A percentile compares a stretch with the other conserved stretches of the same genome.
These are phyloP conservation scores for Epirrhoe tristata DNA, from an alignment of 2,888 invertebrate genomes.

Conservation along the genomic window DNA sequence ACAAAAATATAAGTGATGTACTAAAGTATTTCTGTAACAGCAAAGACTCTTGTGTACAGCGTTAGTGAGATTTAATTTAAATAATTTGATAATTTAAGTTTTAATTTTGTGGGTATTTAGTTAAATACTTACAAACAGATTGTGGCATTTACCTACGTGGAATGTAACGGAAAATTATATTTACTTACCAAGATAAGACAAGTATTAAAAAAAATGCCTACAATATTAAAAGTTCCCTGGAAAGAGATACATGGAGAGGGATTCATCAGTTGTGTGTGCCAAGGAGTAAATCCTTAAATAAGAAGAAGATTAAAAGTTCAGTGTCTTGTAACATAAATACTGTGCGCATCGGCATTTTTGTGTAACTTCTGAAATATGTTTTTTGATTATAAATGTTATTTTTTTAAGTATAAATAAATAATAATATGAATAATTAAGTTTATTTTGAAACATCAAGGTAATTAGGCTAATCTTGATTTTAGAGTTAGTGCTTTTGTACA, in stretches of 20 bases:
- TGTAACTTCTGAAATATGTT: not conserved
- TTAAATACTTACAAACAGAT: too few species aligned
- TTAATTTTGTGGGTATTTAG: not conserved
- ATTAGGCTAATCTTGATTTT: not conserved
- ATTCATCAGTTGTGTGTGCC: too few species aligned
- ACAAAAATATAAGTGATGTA: not conserved
- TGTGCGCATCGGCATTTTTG: too few species aligned
- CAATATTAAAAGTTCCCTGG: too few species aligned
- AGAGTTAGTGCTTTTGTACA: conserved; percentile 17
- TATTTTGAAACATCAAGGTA: not conserved
- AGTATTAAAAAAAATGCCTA: too few species aligned
- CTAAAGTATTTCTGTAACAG: conserved; percentile 1
- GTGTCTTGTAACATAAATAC: too few species aligned
- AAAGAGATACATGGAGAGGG: too few species aligned
- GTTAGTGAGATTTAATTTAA: conserved; percentile 52
- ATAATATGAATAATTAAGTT: not conserved
- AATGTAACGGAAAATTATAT: not conserved
- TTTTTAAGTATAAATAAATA: not conserved
- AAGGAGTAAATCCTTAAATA: too few species aligned
- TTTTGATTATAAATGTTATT: not conserved
- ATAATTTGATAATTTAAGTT: conserved; percentile 13
- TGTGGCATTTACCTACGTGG: conserved; percentile 15
- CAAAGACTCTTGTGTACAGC: conserved; percentile 37
- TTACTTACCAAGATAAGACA: too few species aligned
- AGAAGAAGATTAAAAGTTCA: too few species aligned